phyloP scores from a whole-genome alignment of 2,113 vertebrate genomes.

The Ctenodactylus gundi region DNA sequence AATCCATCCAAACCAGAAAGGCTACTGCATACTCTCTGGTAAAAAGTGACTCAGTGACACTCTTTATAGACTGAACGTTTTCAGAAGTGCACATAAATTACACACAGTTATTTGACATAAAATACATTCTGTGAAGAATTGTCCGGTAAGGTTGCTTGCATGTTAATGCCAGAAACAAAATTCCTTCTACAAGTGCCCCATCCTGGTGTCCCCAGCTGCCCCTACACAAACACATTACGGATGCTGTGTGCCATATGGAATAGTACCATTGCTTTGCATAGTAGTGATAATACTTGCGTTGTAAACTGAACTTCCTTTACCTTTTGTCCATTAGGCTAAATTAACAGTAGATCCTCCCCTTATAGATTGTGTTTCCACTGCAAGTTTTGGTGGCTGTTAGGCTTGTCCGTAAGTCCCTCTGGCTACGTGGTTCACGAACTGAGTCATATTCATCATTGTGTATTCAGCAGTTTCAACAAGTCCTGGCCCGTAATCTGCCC shows the following conservation, averaged over 20 bases:
- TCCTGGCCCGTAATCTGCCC: background rate
- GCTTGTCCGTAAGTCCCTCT: background rate
- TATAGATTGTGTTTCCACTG: background rate
- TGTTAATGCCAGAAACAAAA: background rate
- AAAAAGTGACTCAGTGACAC: slow-evolving; percentile 25
- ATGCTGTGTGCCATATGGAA: too few species aligned
- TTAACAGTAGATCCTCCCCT: background rate
- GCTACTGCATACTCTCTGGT: background rate
- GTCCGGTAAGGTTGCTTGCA: background rate
- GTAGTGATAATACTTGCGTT: background rate
- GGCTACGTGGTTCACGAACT: background rate
- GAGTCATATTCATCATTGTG: background rate
- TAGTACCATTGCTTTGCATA: too few species aligned
- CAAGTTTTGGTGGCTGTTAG: background rate
- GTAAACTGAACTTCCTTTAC: background rate
- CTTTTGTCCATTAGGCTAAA: background rate
- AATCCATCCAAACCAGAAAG: background rate
- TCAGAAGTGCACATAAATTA: slow-evolving; percentile 14
- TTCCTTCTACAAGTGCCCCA: background rate
- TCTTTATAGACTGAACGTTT: slow-evolving; percentile 44
- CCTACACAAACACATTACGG: background rate
- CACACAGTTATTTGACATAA: background rate
- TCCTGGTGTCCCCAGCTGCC: background rate
- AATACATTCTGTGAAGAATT: background rate
- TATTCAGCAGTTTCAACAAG: background rate